These are phyloP conservation scores for Pungitius pungitius DNA, from an alignment of 2,113 vertebrate species.

Conservation along the genomic window DNA sequence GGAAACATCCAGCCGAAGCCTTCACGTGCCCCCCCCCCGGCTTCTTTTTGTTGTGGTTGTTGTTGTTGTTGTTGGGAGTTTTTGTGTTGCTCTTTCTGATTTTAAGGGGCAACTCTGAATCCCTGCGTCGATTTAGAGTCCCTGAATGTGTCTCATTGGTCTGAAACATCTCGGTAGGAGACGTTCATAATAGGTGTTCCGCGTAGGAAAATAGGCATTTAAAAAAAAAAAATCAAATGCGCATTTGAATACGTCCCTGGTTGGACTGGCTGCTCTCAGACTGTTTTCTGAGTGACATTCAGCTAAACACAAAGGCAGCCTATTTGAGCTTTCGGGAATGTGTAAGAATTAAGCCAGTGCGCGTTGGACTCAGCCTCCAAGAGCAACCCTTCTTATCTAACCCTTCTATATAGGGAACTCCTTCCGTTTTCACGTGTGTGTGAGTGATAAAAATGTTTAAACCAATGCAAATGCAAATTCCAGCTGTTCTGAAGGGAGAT, in stretches of 20 bases:
- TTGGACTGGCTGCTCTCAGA: neutral
- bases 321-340: slow-evolving; percentile 54
- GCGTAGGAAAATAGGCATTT: neutral
- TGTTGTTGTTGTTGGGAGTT: neutral
- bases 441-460: slow-evolving; percentile 86
- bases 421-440: slow-evolving; percentile 87
- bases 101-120: slow-evolving; percentile 21
- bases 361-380: slow-evolving; percentile 77
- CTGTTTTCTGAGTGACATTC: slow-evolving; percentile 20
- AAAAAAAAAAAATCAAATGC: neutral
- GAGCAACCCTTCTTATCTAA: slow-evolving; percentile 67
- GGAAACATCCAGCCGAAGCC: slow-evolving; percentile 56
- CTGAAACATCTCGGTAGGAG: slow-evolving; percentile 1
- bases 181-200: neutral
- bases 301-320: slow-evolving; percentile 28
- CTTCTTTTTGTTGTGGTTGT: neutral
- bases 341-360: slow-evolving; percentile 73
- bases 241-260: neutral
- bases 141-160: slow-evolving; percentile 33
- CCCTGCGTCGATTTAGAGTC: slow-evolving; percentile 40
- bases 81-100: slow-evolving; percentile 7
- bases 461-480: slow-evolving; percentile 92
- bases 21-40: neutral
- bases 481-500: slow-evolving; percentile 87
- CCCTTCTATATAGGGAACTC: slow-evolving; percentile 76